Conservation (phyloP, 2,888 invertebrate species). For the Flexamia atlantica region DNA sequence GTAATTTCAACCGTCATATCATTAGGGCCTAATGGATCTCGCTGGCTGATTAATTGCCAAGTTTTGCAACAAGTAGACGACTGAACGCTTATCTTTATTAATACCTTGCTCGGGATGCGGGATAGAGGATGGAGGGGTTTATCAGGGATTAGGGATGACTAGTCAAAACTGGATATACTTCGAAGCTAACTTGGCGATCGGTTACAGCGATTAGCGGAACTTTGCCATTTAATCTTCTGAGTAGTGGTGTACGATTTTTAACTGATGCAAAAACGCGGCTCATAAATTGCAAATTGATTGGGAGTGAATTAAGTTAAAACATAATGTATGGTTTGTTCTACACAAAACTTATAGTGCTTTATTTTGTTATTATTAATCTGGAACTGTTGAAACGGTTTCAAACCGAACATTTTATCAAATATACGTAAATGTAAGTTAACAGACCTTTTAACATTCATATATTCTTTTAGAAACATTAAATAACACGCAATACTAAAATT, state of each 20-base stretch:
- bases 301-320: too few species aligned
- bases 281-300: too few species aligned
- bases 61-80: constrained; percentile 29
- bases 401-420: too few species aligned
- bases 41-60: constrained; percentile 46
- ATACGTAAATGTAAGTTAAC: too few species aligned
- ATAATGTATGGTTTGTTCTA: too few species aligned
- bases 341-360: too few species aligned
- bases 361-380: too few species aligned
- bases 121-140: neutral
- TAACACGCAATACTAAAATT: too few species aligned
- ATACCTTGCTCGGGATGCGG: constrained; percentile 46
- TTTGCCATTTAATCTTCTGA: neutral
- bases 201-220: neutral
- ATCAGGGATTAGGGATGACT: constrained; percentile 21
- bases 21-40: constrained; percentile 59
- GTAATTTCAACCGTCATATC: constrained; percentile 63
- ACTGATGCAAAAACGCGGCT: too few species aligned
- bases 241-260: neutral
- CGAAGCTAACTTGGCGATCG: constrained; percentile 22
- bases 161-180: constrained; percentile 32
- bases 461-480: too few species aligned
- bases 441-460: too few species aligned
- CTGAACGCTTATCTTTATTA: constrained; percentile 59
- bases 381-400: too few species aligned